Evolutionary conservation across 2,113 vertebrate species (phyloP), one percentile per base, ranked within the genome.

Genomic region (Leuciscus idus): DNA sequence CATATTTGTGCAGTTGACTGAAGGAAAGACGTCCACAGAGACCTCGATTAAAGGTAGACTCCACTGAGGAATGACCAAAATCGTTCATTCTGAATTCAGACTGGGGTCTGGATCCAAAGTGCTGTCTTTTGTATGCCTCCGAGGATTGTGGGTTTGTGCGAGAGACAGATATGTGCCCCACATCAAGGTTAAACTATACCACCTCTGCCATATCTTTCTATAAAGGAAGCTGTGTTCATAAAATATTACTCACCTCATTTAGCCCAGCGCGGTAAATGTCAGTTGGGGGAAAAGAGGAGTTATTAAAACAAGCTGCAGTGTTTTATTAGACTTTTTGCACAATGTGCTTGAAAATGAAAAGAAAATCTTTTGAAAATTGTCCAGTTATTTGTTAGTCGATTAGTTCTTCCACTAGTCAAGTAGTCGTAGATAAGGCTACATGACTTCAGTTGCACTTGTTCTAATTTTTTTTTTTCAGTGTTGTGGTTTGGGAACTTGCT

Each of bases 231-330:
- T 43, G 61, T 68, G 64, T 66, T 87, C 85, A 81, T 76, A 66
- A 90, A 88, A 83, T 79, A 88, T 78, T 81, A 76, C 79, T 81
- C 52, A 75, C 55, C 80, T 81, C 70, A 85, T 87, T 87, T 80
- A 75, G 74, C 55, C 17, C 43, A 80, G 55, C 21, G 46, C 83
- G 88, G 84, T 79, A 87, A 89, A 88, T 88, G 79, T 88, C 87
- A 88, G 59, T 61, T 43, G 30, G 8, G 6, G 11, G 9, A 10
- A 3, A 28, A 43, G 26, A 74, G 30, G 62, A 84, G 85, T 86
- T 86, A 86, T 86, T 82, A 75, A 86, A 86, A 82, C 55, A 50
- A 64, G 78, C 21, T 6, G 28, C 30, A 59, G 21, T 73, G 12
- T 86, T 89, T 89, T 48, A 87, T 66, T 66, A 74, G 36, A 23